Evolutionary conservation across 1,140 invertebrate genomes (phyloP).

Genomic region (Dendrolimus kikuchii): DNA sequence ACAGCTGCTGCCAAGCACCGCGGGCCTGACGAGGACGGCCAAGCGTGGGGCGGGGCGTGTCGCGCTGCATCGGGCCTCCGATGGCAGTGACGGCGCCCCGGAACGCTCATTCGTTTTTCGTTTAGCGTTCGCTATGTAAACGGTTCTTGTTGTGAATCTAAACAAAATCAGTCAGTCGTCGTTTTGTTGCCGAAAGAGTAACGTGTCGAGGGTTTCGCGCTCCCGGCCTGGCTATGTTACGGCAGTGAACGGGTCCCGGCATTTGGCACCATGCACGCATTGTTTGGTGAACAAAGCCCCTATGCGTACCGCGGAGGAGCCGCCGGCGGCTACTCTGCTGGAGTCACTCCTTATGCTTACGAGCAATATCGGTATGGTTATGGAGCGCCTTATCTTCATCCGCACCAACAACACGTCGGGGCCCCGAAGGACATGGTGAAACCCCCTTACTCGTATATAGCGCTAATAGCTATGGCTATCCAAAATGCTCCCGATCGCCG

Average conservation of each 20-base stretch:
- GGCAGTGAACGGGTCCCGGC: slow-evolving; percentile 41
- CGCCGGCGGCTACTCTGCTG: slow-evolving; percentile 63
- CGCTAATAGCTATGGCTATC: slow-evolving; percentile 98
- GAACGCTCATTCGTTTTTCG: slow-evolving; percentile 62
- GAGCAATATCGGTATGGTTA: slow-evolving; percentile 85
- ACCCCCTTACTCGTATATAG: slow-evolving; percentile 98
- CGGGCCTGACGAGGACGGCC: slow-evolving; percentile 18
- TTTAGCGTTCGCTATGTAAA: slow-evolving; percentile 69
- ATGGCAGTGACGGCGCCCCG: slow-evolving; percentile 30
- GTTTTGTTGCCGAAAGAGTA: slow-evolving; percentile 61
- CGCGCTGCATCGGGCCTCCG: slow-evolving; percentile 11
- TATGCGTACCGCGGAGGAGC: slow-evolving; percentile 71
- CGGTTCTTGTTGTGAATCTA: slow-evolving; percentile 69
- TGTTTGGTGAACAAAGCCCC: slow-evolving; percentile 90
- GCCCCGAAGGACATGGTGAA: slow-evolving; percentile 91
- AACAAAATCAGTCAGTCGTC: slow-evolving; percentile 70
- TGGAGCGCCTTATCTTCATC: slow-evolving; percentile 74
- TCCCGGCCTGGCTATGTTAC: slow-evolving; percentile 49
- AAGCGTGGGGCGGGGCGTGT: slow-evolving; percentile 30
- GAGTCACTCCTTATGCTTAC: slow-evolving; percentile 75
- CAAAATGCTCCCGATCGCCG: slow-evolving; percentile 94
- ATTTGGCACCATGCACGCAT: slow-evolving; percentile 81
- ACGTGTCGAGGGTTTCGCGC: slow-evolving; percentile 47
- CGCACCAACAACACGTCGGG: slow-evolving; percentile 82
- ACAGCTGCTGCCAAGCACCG: background rate